Evolutionary conservation across 2,888 invertebrate species (phyloP).

Genomic region (Phaonia tiefii): DNA sequence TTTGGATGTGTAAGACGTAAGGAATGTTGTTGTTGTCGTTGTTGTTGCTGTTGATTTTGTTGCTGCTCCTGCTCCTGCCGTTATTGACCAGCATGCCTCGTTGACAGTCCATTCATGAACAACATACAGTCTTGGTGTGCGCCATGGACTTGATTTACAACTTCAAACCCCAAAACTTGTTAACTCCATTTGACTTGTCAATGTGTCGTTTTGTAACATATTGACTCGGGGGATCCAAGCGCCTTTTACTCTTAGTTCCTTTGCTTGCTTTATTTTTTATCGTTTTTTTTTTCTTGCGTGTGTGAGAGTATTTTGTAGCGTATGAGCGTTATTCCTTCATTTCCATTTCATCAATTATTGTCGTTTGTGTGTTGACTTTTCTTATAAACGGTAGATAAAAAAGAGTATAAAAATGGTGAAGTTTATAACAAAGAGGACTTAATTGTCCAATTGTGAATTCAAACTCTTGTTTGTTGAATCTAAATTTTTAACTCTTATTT

Average conservation of each 20-base stretch:
- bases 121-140: constrained; percentile 5
- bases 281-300: too few species aligned
- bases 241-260: constrained; percentile 8
- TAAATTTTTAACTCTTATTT: too few species aligned
- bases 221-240: constrained; percentile 48
- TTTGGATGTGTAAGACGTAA: too few species aligned
- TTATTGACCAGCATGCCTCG: constrained; percentile 47
- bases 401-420: too few species aligned
- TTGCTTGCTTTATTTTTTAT: background rate
- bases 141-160: constrained; percentile 54
- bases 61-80: constrained; percentile 17
- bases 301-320: too few species aligned
- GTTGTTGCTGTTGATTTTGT: constrained; percentile 23
- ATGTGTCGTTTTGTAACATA: constrained; percentile 63
- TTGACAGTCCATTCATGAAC: constrained; percentile 50
- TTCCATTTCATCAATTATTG: constrained; percentile 8
- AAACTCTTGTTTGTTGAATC: too few species aligned
- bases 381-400: too few species aligned
- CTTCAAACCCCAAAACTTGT: constrained; percentile 58
- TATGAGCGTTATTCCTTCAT: background rate
- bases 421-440: too few species aligned
- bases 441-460: too few species aligned
- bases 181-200: constrained; percentile 63
- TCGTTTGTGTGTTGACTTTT: background rate
- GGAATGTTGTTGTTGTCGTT: constrained; percentile 5